Percentiles rank a stretch among this genome's conserved stretches.
These are phyloP conservation scores for Mylabris phalerata DNA, from an alignment of 1,140 invertebrate genomes.

Conservation along the genomic window DNA sequence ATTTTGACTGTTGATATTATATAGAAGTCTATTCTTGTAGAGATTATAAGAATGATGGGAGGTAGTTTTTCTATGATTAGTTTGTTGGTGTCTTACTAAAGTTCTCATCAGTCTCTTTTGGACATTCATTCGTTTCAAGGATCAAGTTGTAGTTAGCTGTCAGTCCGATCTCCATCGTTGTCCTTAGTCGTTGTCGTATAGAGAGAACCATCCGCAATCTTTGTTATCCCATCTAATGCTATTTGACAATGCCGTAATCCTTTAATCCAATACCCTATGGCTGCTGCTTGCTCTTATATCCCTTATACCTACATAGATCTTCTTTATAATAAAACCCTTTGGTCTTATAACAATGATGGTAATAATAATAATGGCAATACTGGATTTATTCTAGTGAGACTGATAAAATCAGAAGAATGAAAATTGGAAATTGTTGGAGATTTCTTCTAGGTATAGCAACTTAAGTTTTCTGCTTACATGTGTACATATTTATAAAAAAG, in stretches of 20 bases:
- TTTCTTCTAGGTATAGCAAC: too few relatives aligned
- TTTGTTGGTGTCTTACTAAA: background rate
- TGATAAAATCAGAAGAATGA: background rate
- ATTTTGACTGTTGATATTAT: too few relatives aligned
- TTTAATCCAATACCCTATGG: constrained; percentile 25
- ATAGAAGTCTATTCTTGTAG: too few relatives aligned
- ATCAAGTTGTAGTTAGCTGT: constrained; percentile 8
- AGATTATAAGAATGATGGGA: too few relatives aligned
- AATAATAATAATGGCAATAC: constrained; percentile 5
- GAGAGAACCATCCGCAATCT: constrained; percentile 17
- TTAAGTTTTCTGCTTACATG: too few relatives aligned
- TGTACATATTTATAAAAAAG: too few relatives aligned
- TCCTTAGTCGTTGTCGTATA: background rate
- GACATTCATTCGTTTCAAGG: constrained; percentile 8
- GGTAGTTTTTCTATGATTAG: background rate
- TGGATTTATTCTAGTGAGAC: constrained; percentile 7
- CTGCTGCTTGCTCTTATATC: constrained; percentile 3
- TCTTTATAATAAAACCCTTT: constrained; percentile 13
- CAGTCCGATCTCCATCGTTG: background rate
- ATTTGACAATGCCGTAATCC: constrained; percentile 27
- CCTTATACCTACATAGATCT: constrained; percentile 19
- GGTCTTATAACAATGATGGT: too few relatives aligned
- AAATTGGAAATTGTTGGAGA: too few relatives aligned
- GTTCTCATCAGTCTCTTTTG: background rate
- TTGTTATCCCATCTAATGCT: constrained; percentile 27